Conservation (phyloP, 2,113 vertebrate species). For the Typhlomys cinereus region DNA sequence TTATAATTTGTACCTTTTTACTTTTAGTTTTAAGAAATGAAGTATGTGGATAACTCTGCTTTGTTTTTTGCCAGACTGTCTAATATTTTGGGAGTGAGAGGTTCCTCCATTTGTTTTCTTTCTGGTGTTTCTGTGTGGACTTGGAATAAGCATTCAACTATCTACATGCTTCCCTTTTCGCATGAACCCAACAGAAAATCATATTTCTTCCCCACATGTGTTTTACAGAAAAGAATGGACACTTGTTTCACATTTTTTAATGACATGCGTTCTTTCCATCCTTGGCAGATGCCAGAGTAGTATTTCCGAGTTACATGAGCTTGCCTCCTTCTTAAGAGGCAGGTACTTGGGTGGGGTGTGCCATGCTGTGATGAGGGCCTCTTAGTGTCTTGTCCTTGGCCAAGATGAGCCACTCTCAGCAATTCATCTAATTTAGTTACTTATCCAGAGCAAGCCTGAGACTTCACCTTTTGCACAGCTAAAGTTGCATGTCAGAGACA, state of each 20-base stretch:
- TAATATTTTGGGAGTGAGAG: background rate
- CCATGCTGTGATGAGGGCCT: background rate
- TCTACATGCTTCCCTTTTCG: background rate
- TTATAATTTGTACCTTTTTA: background rate
- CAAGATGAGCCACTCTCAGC: background rate
- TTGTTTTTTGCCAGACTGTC: background rate
- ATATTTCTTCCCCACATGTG: slow-evolving; percentile 3
- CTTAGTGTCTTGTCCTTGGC: background rate
- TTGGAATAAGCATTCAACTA: background rate
- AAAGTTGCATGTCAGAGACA: background rate
- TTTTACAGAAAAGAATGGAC: background rate
- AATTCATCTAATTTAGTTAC: background rate
- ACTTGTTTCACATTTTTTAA: slow-evolving; percentile 28
- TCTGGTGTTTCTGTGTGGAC: background rate
- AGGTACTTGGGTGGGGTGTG: rapidly evolving
- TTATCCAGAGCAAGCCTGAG: background rate
- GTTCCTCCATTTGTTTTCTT: background rate
- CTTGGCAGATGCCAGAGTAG: background rate
- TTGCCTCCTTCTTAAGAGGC: background rate
- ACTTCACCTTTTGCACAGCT: background rate
- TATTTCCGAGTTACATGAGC: background rate
- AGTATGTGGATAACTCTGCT: background rate
- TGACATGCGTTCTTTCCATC: background rate
- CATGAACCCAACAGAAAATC: background rate
- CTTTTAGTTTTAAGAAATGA: slow-evolving; percentile 28